Evolutionary conservation across 2,797 vertebrate genomes (phyloP), one percentile per base, ranked within the genome.

Genomic region (Brachyalestes nurse): DNA sequence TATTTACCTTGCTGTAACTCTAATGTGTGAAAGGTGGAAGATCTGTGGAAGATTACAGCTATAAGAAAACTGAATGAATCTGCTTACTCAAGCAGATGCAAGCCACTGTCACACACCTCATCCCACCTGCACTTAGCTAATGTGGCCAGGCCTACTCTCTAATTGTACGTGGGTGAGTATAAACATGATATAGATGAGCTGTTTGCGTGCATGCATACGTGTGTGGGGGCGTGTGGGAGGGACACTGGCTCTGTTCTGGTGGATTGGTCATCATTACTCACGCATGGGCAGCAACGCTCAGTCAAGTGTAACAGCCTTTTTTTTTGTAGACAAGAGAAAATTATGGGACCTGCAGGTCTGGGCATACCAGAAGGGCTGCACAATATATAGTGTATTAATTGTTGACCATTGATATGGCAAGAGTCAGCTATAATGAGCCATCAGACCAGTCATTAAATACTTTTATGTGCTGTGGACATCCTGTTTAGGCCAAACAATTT

Each of bases 211-310:
- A 38, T 55, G 55, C 51, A 60, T 77, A 38, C 23, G 2, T 67
- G 62, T 49, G 78, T 38, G 40, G 72, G 47, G 64, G 51, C 57
- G 57, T 79, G 82, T 80, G 66, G 72, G 10, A 80, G 62, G 72
- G 72, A 76, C 60, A 61, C 77, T 64, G 64, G 65, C 65, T 69
- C 42, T 53, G 64, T 64, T 77, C 57, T 60, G 73, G 42, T 58
- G 79, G 67, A 82, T 72, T 81, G 71, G 72, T 85, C 82, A 86
- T 77, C 66, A 79, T 85, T 86, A 86, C 75, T 86, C 83, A 82
- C 57, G 62, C 38, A n/a, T 2, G 1, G 57, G 13, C 64, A 49
- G 64, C 17, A 69, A 69, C 62, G 73, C 80, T 79, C 53, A 80
- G 61, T 60, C 57, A 40, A 23, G 72, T 67, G 66, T 53, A 57